A percentile compares a stretch with the other conserved stretches of the same genome.
Conservation (phyloP, 2,888 invertebrate genomes). For the Neria commutata region DNA sequence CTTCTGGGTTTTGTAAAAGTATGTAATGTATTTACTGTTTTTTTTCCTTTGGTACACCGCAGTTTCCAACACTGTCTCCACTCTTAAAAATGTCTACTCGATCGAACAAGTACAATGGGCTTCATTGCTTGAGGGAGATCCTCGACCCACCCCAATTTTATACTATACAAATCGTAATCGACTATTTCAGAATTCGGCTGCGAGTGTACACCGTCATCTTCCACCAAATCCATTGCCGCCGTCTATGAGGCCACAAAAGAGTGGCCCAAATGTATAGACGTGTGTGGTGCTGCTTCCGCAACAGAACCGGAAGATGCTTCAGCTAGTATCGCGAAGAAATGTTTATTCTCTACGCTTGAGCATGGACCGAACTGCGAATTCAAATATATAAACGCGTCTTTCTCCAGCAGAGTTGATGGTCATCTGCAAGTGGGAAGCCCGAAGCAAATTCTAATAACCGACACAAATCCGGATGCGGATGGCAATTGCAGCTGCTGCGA, state of each 20-base stretch:
- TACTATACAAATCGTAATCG: too few relatives aligned
- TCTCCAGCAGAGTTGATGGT: slow-evolving; percentile 18
- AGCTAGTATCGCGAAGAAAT: background rate
- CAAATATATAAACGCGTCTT: slow-evolving; percentile 48
- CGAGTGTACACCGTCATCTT: slow-evolving; percentile 56
- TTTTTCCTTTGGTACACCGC: too few relatives aligned
- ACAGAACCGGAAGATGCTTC: background rate
- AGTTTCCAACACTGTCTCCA: too few relatives aligned
- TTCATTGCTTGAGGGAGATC: too few relatives aligned
- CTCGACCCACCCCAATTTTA: too few relatives aligned
- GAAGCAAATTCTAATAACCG: slow-evolving; percentile 33
- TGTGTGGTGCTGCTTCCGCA: slow-evolving; percentile 31
- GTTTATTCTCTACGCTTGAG: background rate
- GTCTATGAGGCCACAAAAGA: slow-evolving; percentile 48
- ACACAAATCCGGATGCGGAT: slow-evolving; percentile 19
- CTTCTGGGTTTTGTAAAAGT: too few relatives aligned
- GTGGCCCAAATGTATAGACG: slow-evolving; percentile 48
- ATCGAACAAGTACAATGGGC: too few relatives aligned
- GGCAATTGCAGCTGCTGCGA: slow-evolving; percentile 50
- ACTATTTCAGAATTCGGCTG: slow-evolving; percentile 62
- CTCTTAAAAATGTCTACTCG: too few relatives aligned
- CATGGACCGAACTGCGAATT: slow-evolving; percentile 37
- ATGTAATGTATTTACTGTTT: too few relatives aligned
- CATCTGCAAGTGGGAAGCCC: slow-evolving; percentile 25
- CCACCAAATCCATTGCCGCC: slow-evolving; percentile 28